These are phyloP conservation scores for Sitobion miscanthi DNA, from an alignment of 1,140 invertebrate genomes.

Conservation along the genomic window DNA sequence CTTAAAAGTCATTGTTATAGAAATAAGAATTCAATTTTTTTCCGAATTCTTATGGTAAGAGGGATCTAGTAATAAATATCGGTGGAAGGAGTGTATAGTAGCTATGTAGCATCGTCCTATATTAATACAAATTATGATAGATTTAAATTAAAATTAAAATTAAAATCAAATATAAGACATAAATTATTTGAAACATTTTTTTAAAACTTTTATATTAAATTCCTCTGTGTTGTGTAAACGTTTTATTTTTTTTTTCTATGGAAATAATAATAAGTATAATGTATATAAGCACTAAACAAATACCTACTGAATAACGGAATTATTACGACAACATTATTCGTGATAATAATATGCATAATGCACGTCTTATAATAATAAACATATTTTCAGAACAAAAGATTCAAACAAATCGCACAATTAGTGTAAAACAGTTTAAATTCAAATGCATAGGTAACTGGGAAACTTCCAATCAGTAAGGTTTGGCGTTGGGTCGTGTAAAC, in stretches of 20 bases:
- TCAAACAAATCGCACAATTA: neutral
- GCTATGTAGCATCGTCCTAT: neutral
- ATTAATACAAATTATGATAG: constrained; percentile 14
- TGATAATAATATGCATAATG: neutral
- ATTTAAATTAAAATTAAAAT: neutral
- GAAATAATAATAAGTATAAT: neutral
- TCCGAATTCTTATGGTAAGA: neutral
- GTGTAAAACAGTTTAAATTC: neutral
- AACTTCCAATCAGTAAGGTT: neutral
- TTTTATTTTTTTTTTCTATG: neutral
- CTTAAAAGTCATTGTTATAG: neutral
- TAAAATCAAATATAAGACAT: neutral
- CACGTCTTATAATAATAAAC: neutral
- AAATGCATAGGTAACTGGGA: neutral
- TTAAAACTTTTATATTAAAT: neutral
- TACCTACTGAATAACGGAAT: neutral
- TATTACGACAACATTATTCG: neutral
- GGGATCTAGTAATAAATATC: too few relatives aligned
- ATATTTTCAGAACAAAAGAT: neutral
- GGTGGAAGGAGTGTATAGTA: neutral
- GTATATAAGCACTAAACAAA: neutral
- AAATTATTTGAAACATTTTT: constrained; percentile 17
- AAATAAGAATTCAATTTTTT: neutral
- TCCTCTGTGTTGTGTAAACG: neutral
- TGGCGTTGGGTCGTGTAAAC: neutral